phyloP scores from a whole-genome alignment of 2,113 vertebrate species.

The Centrocercus urophasianus region DNA sequence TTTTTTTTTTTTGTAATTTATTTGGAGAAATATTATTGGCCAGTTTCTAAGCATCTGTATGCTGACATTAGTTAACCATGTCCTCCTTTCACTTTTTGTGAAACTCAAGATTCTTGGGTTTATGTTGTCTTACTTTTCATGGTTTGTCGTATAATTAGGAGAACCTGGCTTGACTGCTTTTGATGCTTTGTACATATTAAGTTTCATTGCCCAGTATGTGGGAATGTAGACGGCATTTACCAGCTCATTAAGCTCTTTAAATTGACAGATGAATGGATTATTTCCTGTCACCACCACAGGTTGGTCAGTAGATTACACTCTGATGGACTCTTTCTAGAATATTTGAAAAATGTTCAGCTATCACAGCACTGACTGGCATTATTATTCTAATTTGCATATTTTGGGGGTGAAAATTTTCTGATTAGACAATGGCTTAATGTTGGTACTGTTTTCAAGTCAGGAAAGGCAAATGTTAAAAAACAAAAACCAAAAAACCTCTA shows the following conservation, averaged over 20 bases:
- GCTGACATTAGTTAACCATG: neutral
- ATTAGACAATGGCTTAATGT: neutral
- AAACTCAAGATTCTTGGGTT: constrained; percentile 28
- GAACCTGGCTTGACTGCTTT: constrained; percentile 3
- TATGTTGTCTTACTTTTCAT: constrained; percentile 32
- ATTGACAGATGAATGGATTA: constrained; percentile 23
- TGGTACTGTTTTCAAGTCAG: neutral
- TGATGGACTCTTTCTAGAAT: neutral
- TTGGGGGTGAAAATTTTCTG: neutral
- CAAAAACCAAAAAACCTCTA: neutral
- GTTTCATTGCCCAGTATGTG: constrained; percentile 52
- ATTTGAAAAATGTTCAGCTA: neutral
- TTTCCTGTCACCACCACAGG: constrained; percentile 41
- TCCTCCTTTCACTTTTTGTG: constrained; percentile 14
- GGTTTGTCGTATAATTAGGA: constrained; percentile 25
- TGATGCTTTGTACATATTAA: constrained; percentile 24
- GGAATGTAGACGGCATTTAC: constrained; percentile 51
- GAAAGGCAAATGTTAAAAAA: neutral
- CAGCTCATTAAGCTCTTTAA: constrained; percentile 66
- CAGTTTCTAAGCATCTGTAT: neutral
- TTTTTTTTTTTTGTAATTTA: neutral
- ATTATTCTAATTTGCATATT: neutral
- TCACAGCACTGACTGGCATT: neutral
- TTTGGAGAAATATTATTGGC: neutral
- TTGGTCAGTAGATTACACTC: neutral